Percentiles rank a stretch among this genome's conserved stretches.
phyloP scores from a whole-genome alignment of 53 echinoderm and acorn worm species.

The Arbacia lixula region DNA sequence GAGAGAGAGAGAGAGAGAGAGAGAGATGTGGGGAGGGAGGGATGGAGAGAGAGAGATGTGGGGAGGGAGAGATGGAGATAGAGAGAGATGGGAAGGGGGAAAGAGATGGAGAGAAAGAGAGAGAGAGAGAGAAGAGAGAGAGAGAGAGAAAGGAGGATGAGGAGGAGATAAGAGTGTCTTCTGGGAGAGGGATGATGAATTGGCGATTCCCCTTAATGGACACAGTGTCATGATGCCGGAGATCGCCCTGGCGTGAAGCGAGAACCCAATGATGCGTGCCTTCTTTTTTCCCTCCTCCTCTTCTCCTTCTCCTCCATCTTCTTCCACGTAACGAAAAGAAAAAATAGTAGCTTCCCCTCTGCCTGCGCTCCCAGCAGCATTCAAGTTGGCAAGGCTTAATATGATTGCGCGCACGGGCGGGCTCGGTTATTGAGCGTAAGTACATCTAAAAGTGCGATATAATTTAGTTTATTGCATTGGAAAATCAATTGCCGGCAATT shows the following conservation, averaged over 20 bases:
- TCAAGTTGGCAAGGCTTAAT: slow-evolving; percentile 38
- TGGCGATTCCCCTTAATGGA: slow-evolving; percentile 50
- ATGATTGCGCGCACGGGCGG: slow-evolving; percentile 40
- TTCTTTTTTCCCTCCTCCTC: slow-evolving; percentile 7
- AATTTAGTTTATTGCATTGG: slow-evolving; percentile 62
- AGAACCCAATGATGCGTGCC: slow-evolving; percentile 30
- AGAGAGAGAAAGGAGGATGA: background rate
- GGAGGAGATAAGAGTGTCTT: slow-evolving; percentile 11
- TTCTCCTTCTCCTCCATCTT: background rate
- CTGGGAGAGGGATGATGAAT: slow-evolving; percentile 42
- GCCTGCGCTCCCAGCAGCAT: too few species aligned
- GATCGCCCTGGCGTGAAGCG: slow-evolving; percentile 26
- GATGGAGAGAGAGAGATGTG: background rate
- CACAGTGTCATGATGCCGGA: slow-evolving; percentile 44
- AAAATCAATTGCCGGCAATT: slow-evolving; percentile 59
- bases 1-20: background rate
- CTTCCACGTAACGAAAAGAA: too few species aligned
- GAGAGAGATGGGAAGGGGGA: background rate
- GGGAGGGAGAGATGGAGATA: background rate
- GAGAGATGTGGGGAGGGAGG: background rate
- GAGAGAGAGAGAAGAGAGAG: background rate
- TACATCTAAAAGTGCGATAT: slow-evolving; percentile 60
- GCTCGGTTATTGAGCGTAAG: slow-evolving; percentile 53
- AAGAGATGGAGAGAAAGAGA: background rate
- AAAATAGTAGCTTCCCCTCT: too few species aligned